Base-by-base conservation (phyloP, 2,113 vertebrate genomes). In the Callocephalon fimbriatum region DNA sequence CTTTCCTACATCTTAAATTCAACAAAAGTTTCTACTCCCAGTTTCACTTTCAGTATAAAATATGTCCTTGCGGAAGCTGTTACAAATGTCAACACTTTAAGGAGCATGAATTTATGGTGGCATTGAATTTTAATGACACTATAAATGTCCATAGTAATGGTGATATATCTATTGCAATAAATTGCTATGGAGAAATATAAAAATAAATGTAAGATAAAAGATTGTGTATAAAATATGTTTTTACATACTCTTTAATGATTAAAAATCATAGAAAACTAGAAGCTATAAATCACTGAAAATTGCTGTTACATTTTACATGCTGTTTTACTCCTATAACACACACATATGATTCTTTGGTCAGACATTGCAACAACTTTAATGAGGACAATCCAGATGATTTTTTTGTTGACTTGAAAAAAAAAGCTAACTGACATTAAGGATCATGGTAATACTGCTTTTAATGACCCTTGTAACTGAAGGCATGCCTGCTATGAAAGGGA, bases 41-140 rank as follows among this genome's bases (percentile, higher is more conserved):
- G 98, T 98, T 98, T 98, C 98, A 98, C 98, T 98, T 98, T 98
- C 96, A 97, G 86, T 96, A 97, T 98, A 98, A 98, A 98, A 98
- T 98, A 98, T 95, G 98, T 97, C 98, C 98, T 98, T 98, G 98
- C 97, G 96, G 97, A 98, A 97, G 98, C 98, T 97, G 96, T 98
- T 98, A 97, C 93, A 98, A 98, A 98, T 98, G 98, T 98, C 98
- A 98, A 98, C 96, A 98, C 98, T 98, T 98, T 98, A 98, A 98
- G 97, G 86, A 77, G 97, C 79, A 96, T 88, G 97, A 97, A 98
- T 98, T 98, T 98, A 98, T 97, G 93, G 96, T 95, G 96, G 95
- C 97, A 98, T 97, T 98, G 98, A 98, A 98, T 98, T 98, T 98
- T 98, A 98, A 98, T 98, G 93, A 97, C 96, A 97, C 97, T 97